phyloP scores from a whole-genome alignment of 1,140 invertebrate genomes.

The Heliconius hewitsoni region DNA sequence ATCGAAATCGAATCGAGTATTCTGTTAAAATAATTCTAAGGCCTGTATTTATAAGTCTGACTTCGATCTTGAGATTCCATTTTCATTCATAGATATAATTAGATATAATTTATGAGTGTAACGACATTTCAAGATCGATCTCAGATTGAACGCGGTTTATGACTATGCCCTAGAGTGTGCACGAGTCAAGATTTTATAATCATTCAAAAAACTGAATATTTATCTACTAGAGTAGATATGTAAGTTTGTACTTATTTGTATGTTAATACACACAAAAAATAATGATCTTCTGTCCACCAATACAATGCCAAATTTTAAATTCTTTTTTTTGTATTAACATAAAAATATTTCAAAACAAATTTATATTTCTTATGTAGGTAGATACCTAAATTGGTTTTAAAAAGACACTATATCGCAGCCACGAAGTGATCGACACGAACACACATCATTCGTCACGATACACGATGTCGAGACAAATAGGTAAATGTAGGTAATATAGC shows the following conservation, averaged over 20 bases:
- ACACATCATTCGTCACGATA: constrained; percentile 33
- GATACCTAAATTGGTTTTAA: not conserved
- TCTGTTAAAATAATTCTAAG: not conserved
- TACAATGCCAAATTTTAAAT: not conserved
- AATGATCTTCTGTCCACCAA: not conserved
- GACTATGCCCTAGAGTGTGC: not conserved
- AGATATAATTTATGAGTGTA: no score
- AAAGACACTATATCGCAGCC: constrained; percentile 44
- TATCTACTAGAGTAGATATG: no score
- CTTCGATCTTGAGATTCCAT: no score
- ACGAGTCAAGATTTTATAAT: not conserved
- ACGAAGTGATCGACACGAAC: constrained; percentile 42
- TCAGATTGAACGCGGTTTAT: no score
- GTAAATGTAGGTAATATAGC: not conserved
- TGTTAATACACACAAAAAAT: not conserved
- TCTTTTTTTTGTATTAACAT: not conserved
- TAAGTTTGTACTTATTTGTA: no score
- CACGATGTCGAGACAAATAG: not conserved
- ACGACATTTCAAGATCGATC: no score
- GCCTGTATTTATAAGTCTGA: no score
- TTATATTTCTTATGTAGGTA: not conserved
- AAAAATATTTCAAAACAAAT: not conserved
- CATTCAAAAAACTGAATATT: not conserved
- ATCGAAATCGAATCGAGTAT: not conserved
- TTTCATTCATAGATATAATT: no score